Base-by-base conservation (phyloP, 2,113 vertebrate genomes). In the Dipodomys stephensi region DNA sequence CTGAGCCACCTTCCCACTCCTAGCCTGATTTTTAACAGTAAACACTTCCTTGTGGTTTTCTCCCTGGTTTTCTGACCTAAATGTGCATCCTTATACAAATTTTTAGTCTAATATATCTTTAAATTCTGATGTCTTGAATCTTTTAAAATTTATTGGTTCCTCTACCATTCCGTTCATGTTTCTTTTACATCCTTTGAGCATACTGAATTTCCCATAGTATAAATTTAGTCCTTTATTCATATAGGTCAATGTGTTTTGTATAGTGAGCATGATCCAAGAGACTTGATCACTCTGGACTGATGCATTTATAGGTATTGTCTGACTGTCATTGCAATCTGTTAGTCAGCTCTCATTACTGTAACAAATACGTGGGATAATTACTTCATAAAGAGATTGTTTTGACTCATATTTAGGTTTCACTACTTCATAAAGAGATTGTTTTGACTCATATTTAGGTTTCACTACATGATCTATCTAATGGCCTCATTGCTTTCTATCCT, bases 131-230 rank as follows among this genome's bases (percentile, higher is more conserved):
- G n/a, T 87, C 60, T 57, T 83, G 1, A 87, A 83, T 82, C 3
- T 92, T 57, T 90, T 83, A 83, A n/a, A 68, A 91, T 27, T 32
- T 91, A 67, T n/a, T 57, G 39, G 8, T 71, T 30, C 35, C 13
- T 83, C 71, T n/a, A 81, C 30, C 60, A 68, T 64, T 71, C 15
- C 28, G 87, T 30, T 88, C 27, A 73, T 72, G 92, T 91, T 79
- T 83, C 64, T 71, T 85, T 86, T 62, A 23, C 22, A 27, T 12
- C 32, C 28, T 77, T 53, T 32, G 62, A 91, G 30, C 22, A 49
- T 86, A n/a, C 32, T 44, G 20, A 72, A 13, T 71, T 88, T 96
- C 46, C 25, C 49, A 77, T 1, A 83, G 25, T 76, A 65, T 86
- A 28, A 2, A 88, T 64, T 79, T 79, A 57, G 44, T 49, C 7